Base-by-base conservation (phyloP, 1,140 invertebrate genomes). In the Thaumetopoea pityocampa region DNA sequence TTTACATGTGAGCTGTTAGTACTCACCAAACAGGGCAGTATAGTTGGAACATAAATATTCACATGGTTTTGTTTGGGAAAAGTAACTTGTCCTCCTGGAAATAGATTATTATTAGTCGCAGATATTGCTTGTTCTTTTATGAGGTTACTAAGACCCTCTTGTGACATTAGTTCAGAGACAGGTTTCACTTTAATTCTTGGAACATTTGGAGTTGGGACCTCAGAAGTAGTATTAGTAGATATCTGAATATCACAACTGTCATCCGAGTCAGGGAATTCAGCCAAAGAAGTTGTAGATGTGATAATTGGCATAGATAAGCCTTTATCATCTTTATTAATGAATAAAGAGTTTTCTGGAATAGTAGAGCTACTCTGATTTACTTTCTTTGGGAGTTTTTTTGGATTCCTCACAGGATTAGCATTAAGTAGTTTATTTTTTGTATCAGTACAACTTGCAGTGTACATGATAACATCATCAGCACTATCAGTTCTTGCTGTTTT, bases 121-220 rank as follows among this genome's bases (percentile, higher is more conserved):
- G 12, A 3, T 18, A 30, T n/a, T 14, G 17, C 8, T 18, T 34
- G 20, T 17, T 34, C 7, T 15, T 28, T 38, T 17, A 40, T 38
- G 1, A 37, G 14, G 26, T 18, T 46, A 30, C 37, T 43, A 20
- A 49, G 44, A 29, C 29, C 26, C 9, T 37, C 54, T 9, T 60
- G 34, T 9, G 73, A 45, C 74, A 80, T 72, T 16, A 83, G 42
- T 30, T 79, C 67, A 18, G 70, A 61, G 10, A 55, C 57, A 14
- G 69, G 53, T 35, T 80, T 83, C 0, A 80, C 71, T 65, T 83
- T 83, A 18, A 83, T 79, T 40, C 67, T 54, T 7, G 67, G 70
- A 32, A 18, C 26, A 7, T 44, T n/a, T 26, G 43, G 23, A 12
- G 30, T 23, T 19, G 2, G 33, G 11, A 3, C 16, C n/a, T 17